Conservation (phyloP, 2,888 invertebrate genomes). For the Lasioglossum calceatum region DNA sequence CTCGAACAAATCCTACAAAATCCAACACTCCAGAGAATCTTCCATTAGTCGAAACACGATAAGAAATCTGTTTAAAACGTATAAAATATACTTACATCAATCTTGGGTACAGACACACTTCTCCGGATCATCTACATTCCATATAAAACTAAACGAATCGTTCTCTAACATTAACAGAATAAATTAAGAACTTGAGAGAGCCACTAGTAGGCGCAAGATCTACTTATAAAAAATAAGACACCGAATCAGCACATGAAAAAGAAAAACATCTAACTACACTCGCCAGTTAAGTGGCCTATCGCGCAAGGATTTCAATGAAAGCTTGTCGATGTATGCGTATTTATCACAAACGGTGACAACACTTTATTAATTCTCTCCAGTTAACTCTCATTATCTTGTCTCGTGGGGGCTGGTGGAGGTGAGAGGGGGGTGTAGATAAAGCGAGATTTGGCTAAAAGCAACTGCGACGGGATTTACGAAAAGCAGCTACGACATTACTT, state of each 20-base stretch:
- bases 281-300: neutral
- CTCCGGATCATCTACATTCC: neutral
- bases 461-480: slow-evolving; percentile 65
- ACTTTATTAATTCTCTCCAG: slow-evolving; percentile 65
- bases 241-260: neutral
- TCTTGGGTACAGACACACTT: neutral
- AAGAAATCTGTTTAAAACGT: neutral
- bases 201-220: neutral
- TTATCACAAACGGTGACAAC: slow-evolving; percentile 66
- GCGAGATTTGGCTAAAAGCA: slow-evolving; percentile 57
- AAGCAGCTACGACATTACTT: slow-evolving; percentile 69
- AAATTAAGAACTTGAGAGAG: neutral
- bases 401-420: slow-evolving; percentile 47
- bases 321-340: slow-evolving; percentile 35
- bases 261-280: neutral
- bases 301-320: slow-evolving; percentile 58
- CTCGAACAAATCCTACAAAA: neutral
- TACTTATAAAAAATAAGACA: slow-evolving; percentile 3
- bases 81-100: neutral
- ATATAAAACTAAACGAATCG: neutral
- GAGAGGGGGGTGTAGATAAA: slow-evolving; percentile 54
- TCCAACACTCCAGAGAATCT: neutral
- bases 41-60: neutral
- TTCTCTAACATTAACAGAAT: neutral
- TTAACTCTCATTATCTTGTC: slow-evolving; percentile 43